Evolutionary conservation across 2,113 vertebrate genomes (phyloP).

Genomic region (Stegostoma tigrinum): DNA sequence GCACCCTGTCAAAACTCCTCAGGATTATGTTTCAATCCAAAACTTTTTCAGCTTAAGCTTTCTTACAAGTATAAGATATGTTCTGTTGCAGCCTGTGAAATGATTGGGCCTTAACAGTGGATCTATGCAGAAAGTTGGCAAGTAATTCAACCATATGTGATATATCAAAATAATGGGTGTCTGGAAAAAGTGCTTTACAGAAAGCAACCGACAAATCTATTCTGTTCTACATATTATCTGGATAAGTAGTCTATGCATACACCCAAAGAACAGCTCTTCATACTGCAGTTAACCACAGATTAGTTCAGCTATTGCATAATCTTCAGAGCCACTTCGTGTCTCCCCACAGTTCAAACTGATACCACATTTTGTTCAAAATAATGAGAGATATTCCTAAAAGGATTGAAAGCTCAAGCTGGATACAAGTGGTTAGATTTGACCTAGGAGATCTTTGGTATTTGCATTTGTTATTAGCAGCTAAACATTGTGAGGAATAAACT

Average conservation of each 20-base stretch:
- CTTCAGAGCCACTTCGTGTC: neutral
- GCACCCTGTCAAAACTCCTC: too few relatives aligned
- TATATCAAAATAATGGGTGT: neutral
- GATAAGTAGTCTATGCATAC: neutral
- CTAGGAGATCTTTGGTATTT: neutral
- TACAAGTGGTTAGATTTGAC: neutral
- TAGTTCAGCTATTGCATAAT: neutral
- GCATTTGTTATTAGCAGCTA: neutral
- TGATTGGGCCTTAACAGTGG: neutral
- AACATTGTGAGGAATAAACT: neutral
- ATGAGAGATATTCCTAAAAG: neutral
- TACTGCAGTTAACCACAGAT: neutral
- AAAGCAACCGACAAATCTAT: neutral
- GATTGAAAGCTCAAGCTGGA: neutral
- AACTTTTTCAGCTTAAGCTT: too few relatives aligned
- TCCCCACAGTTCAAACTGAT: neutral
- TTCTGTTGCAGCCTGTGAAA: neutral
- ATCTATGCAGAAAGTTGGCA: neutral
- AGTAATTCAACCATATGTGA: neutral
- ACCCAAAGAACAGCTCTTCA: neutral
- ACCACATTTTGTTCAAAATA: neutral
- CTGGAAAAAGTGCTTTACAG: neutral
- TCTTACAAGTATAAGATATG: neutral
- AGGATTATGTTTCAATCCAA: too few relatives aligned
- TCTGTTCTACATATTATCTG: neutral